These are phyloP conservation scores for Dolichotis patagonum DNA, from an alignment of 2,113 vertebrate genomes.

Conservation along the genomic window DNA sequence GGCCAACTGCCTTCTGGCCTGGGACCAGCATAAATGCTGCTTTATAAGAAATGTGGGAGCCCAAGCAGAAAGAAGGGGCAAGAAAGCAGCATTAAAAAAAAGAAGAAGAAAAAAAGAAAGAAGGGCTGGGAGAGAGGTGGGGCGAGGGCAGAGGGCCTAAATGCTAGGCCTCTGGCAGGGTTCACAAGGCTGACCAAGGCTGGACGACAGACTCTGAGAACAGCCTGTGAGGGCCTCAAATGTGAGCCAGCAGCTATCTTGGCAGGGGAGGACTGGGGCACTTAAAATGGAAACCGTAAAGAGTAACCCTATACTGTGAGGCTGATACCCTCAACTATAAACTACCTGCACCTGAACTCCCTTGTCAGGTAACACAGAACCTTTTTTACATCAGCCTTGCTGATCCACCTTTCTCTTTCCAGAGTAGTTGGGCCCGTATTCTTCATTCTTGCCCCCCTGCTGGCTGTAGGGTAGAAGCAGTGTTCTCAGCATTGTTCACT, in stretches of 20 bases:
- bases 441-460: background rate
- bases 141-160: background rate
- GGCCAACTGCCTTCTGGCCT: background rate
- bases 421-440: background rate
- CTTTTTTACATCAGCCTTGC: background rate
- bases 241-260: background rate
- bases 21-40: background rate
- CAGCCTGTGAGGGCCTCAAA: background rate
- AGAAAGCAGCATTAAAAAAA: background rate
- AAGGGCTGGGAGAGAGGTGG: background rate
- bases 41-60: background rate
- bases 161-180: background rate
- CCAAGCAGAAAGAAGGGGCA: background rate
- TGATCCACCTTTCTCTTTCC: background rate
- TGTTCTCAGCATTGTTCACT: background rate
- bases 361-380: slow-evolving; percentile 39
- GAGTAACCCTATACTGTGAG: slow-evolving; percentile 56
- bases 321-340: slow-evolving; percentile 54
- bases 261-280: background rate
- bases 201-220: background rate
- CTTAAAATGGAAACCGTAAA: slow-evolving; percentile 65
- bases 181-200: background rate
- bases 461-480: background rate
- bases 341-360: slow-evolving; percentile 50
- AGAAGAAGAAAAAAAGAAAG: background rate